A percentile compares a stretch with the other conserved stretches of the same genome.
phyloP scores from a whole-genome alignment of 2,797 vertebrate species.

The Fringilla coelebs region DNA sequence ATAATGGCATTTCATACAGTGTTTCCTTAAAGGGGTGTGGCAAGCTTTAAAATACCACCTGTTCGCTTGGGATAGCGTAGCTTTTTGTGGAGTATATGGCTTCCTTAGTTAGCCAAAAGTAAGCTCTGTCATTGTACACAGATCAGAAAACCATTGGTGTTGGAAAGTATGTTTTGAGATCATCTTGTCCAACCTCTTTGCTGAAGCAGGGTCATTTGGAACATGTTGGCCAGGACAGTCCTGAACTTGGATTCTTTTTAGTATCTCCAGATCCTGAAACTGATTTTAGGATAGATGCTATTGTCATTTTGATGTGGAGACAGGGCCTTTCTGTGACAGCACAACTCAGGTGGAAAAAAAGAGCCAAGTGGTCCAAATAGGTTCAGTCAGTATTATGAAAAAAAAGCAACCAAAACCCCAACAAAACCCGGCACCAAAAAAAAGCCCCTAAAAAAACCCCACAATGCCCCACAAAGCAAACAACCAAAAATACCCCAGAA shows the following conservation, averaged over 20 bases:
- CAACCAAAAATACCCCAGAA: background rate
- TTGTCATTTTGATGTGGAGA: background rate
- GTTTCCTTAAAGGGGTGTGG: background rate
- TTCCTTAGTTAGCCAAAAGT: background rate
- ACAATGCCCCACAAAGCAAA: background rate
- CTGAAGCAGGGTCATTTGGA: background rate
- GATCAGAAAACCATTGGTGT: background rate
- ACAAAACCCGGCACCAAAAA: background rate
- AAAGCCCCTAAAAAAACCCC: background rate
- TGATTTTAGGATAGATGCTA: background rate
- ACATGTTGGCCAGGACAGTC: background rate
- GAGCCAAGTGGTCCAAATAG: background rate
- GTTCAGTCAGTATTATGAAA: background rate
- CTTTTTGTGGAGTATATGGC: background rate
- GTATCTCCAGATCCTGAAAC: background rate
- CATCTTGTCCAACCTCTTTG: background rate
- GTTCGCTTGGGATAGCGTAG: background rate
- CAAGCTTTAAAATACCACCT: background rate
- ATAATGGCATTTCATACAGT: background rate
- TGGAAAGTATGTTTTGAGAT: background rate
- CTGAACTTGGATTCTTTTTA: background rate
- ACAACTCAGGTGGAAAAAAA: background rate
- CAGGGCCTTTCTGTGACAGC: background rate
- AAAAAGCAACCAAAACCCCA: background rate
- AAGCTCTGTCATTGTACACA: background rate